Evolutionary conservation across 2,113 vertebrate genomes (phyloP), one percentile per base, ranked within the genome.

Genomic region (Rhinoptilus africanus): DNA sequence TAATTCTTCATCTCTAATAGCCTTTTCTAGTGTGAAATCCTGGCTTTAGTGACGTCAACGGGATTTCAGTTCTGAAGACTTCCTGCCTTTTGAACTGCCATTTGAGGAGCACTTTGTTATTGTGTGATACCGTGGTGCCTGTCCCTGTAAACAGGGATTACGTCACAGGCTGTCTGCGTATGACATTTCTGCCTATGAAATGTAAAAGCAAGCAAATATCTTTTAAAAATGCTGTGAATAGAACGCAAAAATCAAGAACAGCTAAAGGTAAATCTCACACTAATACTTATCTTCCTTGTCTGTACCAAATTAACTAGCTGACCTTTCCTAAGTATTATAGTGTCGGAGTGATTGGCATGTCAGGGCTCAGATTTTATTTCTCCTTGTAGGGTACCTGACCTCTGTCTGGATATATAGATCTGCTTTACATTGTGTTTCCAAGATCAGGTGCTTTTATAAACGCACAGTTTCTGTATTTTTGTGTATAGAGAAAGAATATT

Each of bases 321-420:
- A 88, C 82, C 78, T 95, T 94, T 92, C 30, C 71, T 53, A 41
- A 53, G n/a, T 62, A 60, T 76, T 93, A 35, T 66, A 69, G 77
- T 74, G 12, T 80, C 15, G 6, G 60, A 50, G 50, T 79, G 91
- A 85, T n/a, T 92, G 83, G 26, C 35, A 3, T 71, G 41, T 45
- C 63, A 80, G 67, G 79, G 28, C 30, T 66, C 34, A 92, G 66
- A 51, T 80, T 96, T 93, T 85, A 76, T 95, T 89, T 93, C 63
- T 79, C 45, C 53, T 93, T 73, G 22, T 45, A 37, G n/a, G 35
- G 48, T 12, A 57, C 45, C 39, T 8, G 14, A 45, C 45, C 54
- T 85, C 63, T 50, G 71, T 6, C 32, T 83, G 14, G 69, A 43
- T 50, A 14, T 34, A 21, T 5, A 66, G 64, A 15, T 79, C 39